Evolutionary conservation across 2,888 invertebrate genomes (phyloP).

Genomic region (Zygothrica quintamaculata): DNA sequence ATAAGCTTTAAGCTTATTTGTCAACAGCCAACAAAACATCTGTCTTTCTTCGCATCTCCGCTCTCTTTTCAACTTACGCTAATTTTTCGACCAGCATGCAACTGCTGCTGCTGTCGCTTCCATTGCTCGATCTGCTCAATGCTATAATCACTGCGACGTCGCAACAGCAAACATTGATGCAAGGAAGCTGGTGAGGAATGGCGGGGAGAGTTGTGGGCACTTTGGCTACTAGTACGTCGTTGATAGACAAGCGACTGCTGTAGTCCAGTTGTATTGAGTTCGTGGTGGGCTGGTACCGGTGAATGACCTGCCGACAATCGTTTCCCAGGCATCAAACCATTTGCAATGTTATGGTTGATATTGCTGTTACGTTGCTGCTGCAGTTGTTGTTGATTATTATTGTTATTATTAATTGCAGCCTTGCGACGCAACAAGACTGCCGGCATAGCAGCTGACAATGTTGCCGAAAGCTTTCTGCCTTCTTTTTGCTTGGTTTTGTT

Average conservation of each 20-base stretch:
- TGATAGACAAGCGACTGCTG: slow-evolving; percentile 74
- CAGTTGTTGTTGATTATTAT: slow-evolving; percentile 35
- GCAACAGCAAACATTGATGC: slow-evolving; percentile 77
- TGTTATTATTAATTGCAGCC: slow-evolving; percentile 29
- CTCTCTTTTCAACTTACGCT: slow-evolving; percentile 57
- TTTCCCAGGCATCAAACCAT: slow-evolving; percentile 67
- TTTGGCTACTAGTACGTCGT: slow-evolving; percentile 49
- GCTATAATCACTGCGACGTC: slow-evolving; percentile 80
- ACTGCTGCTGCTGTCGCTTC: slow-evolving; percentile 67
- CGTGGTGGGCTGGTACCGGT: slow-evolving; percentile 43
- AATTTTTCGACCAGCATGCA: slow-evolving; percentile 62
- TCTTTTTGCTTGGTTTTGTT: slow-evolving; percentile 62
- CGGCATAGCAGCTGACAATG: slow-evolving; percentile 69
- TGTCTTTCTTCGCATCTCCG: slow-evolving; percentile 10
- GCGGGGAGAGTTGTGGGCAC: slow-evolving; percentile 65
- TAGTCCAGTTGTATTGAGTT: slow-evolving; percentile 49
- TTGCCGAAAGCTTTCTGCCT: slow-evolving; percentile 64
- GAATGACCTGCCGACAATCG: slow-evolving; percentile 75
- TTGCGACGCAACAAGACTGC: slow-evolving; percentile 67
- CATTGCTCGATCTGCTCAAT: slow-evolving; percentile 75
- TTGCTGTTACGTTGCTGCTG: slow-evolving; percentile 33
- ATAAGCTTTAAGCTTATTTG: slow-evolving; percentile 31
- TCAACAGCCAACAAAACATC: background rate
- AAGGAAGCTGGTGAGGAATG: slow-evolving; percentile 67
- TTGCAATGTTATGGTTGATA: slow-evolving; percentile 65